phyloP scores from a whole-genome alignment of 1,140 invertebrate genomes.

The Augochlora pura region DNA sequence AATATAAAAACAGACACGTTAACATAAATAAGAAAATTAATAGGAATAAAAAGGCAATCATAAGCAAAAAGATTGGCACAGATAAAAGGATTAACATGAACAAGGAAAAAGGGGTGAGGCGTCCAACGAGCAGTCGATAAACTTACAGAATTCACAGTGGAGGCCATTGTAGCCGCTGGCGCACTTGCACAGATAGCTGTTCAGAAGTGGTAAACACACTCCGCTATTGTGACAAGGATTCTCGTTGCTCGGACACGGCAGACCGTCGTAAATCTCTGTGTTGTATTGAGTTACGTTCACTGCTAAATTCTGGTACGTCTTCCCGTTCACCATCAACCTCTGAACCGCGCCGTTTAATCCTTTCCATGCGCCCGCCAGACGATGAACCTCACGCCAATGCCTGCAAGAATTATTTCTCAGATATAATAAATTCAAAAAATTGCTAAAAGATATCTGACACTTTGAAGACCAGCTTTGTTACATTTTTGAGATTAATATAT shows the following conservation, averaged over 20 bases:
- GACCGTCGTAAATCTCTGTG: conserved; percentile 84
- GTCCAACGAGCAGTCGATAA: background rate
- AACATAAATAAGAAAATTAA: no score
- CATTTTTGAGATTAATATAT: no score
- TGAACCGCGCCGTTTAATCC: conserved; percentile 92
- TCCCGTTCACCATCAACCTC: conserved; percentile 90
- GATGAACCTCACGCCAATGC: conserved; percentile 86
- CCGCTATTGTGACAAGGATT: conserved; percentile 89
- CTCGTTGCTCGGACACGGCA: conserved; percentile 84
- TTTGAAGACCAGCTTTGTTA: no score
- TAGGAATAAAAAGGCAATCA: no score
- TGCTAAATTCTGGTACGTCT: conserved; percentile 82
- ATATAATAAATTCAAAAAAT: no score
- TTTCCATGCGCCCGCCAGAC: conserved; percentile 86
- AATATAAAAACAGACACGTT: no score
- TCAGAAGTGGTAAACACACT: conserved; percentile 87
- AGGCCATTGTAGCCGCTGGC: conserved; percentile 84
- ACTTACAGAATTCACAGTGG: conserved; percentile 87
- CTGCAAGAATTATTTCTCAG: conserved; percentile 76
- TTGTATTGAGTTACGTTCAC: conserved; percentile 78
- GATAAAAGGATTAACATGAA: no score
- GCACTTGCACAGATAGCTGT: conserved; percentile 87
- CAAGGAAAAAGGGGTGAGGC: no score
- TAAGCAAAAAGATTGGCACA: no score
- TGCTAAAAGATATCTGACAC: no score